phyloP scores from a whole-genome alignment of 2,113 vertebrate genomes.

The Cebus imitator region DNA sequence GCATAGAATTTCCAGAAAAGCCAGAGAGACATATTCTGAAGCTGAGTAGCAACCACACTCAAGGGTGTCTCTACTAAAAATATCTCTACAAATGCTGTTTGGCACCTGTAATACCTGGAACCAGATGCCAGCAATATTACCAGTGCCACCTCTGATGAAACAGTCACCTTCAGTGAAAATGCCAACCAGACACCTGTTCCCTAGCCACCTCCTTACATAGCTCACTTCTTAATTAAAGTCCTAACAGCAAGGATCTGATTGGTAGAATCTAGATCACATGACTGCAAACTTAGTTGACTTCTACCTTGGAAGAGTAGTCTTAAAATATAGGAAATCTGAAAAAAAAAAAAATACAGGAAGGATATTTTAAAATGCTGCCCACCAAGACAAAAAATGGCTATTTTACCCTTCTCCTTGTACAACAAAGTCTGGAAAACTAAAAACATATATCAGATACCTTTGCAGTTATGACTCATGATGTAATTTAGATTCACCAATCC shows the following conservation, averaged over 20 bases:
- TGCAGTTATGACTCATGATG: not conserved
- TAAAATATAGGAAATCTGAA: constrained; percentile 14
- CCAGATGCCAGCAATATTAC: not conserved
- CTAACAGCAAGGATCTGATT: not conserved
- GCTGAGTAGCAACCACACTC: not conserved
- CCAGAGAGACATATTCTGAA: not conserved
- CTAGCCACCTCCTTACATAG: not conserved
- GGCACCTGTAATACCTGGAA: not conserved
- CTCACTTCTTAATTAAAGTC: not conserved
- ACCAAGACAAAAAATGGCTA: not conserved
- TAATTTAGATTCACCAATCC: not conserved
- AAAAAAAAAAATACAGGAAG: not conserved
- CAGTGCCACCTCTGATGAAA: not conserved
- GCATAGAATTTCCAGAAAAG: not conserved
- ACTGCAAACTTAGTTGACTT: not conserved
- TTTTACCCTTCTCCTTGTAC: not conserved
- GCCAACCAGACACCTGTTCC: not conserved
- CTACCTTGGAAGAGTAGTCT: not conserved
- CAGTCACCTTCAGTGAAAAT: not conserved
- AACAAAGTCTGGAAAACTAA: not conserved
- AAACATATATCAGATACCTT: not conserved
- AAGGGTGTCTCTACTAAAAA: not conserved
- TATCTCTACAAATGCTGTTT: not conserved
- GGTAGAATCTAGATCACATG: not conserved
- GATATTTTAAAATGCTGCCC: not conserved